Conservation (phyloP, 2,113 vertebrate species). For the Hirundichthys speculiger region DNA sequence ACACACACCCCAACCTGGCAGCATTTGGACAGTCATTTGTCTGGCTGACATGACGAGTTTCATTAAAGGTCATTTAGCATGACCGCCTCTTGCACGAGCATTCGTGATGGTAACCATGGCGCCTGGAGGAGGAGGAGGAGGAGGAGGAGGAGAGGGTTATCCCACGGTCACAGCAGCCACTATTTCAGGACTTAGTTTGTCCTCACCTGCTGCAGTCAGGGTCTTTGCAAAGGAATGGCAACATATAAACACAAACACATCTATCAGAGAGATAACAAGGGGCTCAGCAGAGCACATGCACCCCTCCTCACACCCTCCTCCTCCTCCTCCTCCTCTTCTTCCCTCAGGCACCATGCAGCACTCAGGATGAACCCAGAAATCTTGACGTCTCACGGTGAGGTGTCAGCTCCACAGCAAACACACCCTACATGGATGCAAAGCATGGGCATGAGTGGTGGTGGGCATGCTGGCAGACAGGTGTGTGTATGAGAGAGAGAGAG, state of each 20-base stretch:
- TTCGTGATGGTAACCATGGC: slow-evolving; percentile 56
- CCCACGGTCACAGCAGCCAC: slow-evolving; percentile 49
- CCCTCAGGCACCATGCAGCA: slow-evolving; percentile 72
- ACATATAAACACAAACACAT: slow-evolving; percentile 10
- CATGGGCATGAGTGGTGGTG: slow-evolving; percentile 2
- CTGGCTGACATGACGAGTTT: background rate
- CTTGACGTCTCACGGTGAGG: slow-evolving; percentile 67
- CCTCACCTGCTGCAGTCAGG: too few species aligned
- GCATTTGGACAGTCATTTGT: background rate
- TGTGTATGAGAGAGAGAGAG: slow-evolving; percentile 6
- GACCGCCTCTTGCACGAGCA: slow-evolving; percentile 9
- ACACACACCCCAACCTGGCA: too few species aligned
- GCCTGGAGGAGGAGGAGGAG: background rate
- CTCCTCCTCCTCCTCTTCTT: slow-evolving; percentile 26
- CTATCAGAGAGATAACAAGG: slow-evolving; percentile 6
- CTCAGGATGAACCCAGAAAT: slow-evolving; percentile 77
- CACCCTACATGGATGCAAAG: slow-evolving; percentile 21
- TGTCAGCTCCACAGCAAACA: slow-evolving; percentile 55
- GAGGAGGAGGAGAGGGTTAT: slow-evolving; percentile 31
- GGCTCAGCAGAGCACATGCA: slow-evolving; percentile 23
- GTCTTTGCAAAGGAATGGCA: slow-evolving; percentile 2
- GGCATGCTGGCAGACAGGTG: slow-evolving; percentile 40
- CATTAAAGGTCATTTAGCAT: slow-evolving; percentile 58
- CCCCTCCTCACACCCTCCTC: slow-evolving; percentile 18
- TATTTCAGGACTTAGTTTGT: slow-evolving; percentile 18